Conservation (phyloP, 2,888 invertebrate species). For the Gymnoscelis rufifasciata region DNA sequence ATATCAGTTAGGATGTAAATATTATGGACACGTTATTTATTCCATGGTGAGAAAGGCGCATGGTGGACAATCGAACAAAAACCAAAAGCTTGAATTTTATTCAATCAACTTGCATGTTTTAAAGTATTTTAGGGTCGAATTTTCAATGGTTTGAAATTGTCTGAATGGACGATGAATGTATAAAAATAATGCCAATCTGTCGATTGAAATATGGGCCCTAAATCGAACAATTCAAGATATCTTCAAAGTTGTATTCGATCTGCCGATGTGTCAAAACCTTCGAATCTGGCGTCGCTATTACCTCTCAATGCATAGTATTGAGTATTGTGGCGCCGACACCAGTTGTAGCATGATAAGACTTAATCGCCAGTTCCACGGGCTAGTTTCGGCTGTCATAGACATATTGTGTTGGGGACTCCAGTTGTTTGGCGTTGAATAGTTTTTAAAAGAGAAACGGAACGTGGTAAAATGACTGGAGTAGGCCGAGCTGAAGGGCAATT, state of each 20-base stretch:
- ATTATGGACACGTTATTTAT: slow-evolving; percentile 68
- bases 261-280: slow-evolving; percentile 3
- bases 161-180: no score
- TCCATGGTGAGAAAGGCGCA: slow-evolving; percentile 21
- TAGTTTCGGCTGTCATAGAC: not conserved
- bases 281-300: slow-evolving; percentile 9
- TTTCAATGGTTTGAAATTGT: no score
- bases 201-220: not conserved
- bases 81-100: no score
- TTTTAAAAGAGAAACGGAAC: slow-evolving; percentile 2
- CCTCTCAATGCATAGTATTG: not conserved
- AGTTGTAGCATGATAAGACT: slow-evolving; percentile 11
- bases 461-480: not conserved
- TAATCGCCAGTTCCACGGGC: not conserved
- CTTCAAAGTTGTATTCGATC: slow-evolving; percentile 5
- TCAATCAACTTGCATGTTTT: no score
- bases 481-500: not conserved
- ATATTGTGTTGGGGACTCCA: no score
- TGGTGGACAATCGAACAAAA: slow-evolving; percentile 3
- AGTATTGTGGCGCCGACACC: slow-evolving; percentile 11
- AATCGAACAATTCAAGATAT: not conserved
- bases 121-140: no score
- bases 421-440: slow-evolving; percentile 6
- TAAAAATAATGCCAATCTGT: no score
- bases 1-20: slow-evolving; percentile 70